Evolutionary conservation across 2,888 invertebrate species (phyloP).

Genomic region (Stenolophus ochropezus): DNA sequence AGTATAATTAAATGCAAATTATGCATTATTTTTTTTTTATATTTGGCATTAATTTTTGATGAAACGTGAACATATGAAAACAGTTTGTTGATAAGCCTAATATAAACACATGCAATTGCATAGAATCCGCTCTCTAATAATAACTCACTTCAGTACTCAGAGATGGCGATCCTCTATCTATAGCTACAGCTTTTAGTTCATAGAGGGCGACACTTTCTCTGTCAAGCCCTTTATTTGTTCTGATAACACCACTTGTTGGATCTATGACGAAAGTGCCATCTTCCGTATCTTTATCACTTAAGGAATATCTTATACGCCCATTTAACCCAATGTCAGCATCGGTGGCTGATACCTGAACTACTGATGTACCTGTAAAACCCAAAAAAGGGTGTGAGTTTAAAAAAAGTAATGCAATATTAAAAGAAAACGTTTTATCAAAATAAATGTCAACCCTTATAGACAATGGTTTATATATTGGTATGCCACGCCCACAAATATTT

Average conservation of each 20-base stretch:
- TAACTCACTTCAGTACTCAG: slow-evolving; percentile 77
- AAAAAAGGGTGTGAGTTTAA: neutral
- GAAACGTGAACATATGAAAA: too few relatives aligned
- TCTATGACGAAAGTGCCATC: slow-evolving; percentile 96
- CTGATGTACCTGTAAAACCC: slow-evolving; percentile 78
- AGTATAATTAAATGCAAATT: too few relatives aligned
- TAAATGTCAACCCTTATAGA: too few relatives aligned
- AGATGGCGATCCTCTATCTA: slow-evolving; percentile 90
- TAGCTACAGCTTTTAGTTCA: slow-evolving; percentile 89
- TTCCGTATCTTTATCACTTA: slow-evolving; percentile 83
- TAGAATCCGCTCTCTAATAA: neutral
- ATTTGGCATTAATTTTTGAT: too few relatives aligned
- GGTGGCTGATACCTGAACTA: slow-evolving; percentile 85
- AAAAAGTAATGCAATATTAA: too few relatives aligned
- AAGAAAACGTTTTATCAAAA: too few relatives aligned
- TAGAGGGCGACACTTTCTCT: slow-evolving; percentile 92
- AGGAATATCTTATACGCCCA: slow-evolving; percentile 87
- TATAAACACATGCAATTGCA: too few relatives aligned
- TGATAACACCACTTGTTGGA: slow-evolving; percentile 91
- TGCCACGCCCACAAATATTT: too few relatives aligned
- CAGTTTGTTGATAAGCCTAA: too few relatives aligned
- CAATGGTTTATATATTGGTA: too few relatives aligned
- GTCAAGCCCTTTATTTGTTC: slow-evolving; percentile 92
- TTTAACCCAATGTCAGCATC: slow-evolving; percentile 92
- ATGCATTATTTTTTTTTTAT: too few relatives aligned